phyloP scores from a whole-genome alignment of 2,113 vertebrate genomes.

The Monopterus albus region DNA sequence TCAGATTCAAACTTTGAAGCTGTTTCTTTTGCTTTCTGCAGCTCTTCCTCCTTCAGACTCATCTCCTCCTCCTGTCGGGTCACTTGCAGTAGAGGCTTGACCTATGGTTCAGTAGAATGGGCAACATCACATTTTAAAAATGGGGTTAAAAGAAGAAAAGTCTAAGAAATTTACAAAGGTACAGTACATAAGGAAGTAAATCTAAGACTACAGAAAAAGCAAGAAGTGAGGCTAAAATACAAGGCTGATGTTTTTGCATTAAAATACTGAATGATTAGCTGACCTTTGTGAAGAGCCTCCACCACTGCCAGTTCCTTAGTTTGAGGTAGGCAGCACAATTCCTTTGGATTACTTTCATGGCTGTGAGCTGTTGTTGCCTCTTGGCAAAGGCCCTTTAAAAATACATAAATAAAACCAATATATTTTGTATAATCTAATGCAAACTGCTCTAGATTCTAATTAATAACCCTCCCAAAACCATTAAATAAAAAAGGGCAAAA shows the following conservation, averaged over 20 bases:
- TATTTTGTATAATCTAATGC: not conserved
- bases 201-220: not conserved
- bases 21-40: constrained; percentile 87
- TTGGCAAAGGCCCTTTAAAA: constrained; percentile 90
- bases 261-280: not conserved
- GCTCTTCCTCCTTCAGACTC: constrained; percentile 93
- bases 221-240: not conserved
- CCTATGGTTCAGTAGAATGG: constrained; percentile 82
- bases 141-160: not conserved
- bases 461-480: not conserved
- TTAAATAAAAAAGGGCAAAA: not conserved
- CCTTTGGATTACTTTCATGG: constrained; percentile 98
- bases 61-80: constrained; percentile 97
- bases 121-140: constrained; percentile 1
- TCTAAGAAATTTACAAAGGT: not conserved
- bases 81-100: constrained; percentile 96
- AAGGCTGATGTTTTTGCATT: not conserved
- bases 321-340: constrained; percentile 99
- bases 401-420: constrained; percentile 6
- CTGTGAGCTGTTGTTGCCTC: constrained; percentile 95
- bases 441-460: not conserved
- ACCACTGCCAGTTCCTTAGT: constrained; percentile 99
- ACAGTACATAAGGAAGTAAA: not conserved
- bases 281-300: constrained; percentile 99
- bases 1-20: constrained; percentile 88